Evolutionary conservation across 2,888 invertebrate species (phyloP), one percentile per base, ranked within the genome.

Genomic region (Tipula lateralis): DNA sequence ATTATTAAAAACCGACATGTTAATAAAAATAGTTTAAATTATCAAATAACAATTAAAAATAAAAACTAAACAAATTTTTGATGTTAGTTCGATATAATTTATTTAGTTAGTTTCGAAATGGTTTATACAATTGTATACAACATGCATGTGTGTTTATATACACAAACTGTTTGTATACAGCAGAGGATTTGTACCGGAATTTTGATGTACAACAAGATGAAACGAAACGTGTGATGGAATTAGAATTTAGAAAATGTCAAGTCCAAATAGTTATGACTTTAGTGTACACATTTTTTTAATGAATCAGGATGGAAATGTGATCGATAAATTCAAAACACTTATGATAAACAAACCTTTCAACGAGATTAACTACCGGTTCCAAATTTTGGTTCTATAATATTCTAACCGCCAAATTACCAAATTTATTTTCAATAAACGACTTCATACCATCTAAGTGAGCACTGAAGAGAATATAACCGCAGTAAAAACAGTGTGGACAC

Each of bases 1-100:
- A 66, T 66, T 66, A 66, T 24, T 66, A 66, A 66, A 66, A 66
- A 66, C 66, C 66, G 24, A 66, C 9, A 24, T 66, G 66, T 66
- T 66, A 66, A 66, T 66, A 66, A 66, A 66, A 66, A 66, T 66
- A 66, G 66, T 66, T 66, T 66, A 24, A 66, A 66, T 66, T 66
- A 66, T 66, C 66, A 7, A 24, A 66, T 66, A 66, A 66, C 66
- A 66, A 66, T 66, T 66, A 66, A 24, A 50, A 50, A 9, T 39
- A 39, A 50, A 50, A 66, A 66, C 66, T 66, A 66, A 66, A 66
- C 66, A 66, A 66, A 66, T 66, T 66, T n/a, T n/a, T 66, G 24
- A 66, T 66, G 66, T 66, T 19, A 19, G 66, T 66, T 66, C 66
- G 66, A 66, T 66, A 24, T 66, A 66, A 66, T 66, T 66, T 66